Percentiles rank a stretch among this genome's conserved stretches.
Conservation (phyloP, 2,888 invertebrate genomes). For the Chloroclysta siterata region DNA sequence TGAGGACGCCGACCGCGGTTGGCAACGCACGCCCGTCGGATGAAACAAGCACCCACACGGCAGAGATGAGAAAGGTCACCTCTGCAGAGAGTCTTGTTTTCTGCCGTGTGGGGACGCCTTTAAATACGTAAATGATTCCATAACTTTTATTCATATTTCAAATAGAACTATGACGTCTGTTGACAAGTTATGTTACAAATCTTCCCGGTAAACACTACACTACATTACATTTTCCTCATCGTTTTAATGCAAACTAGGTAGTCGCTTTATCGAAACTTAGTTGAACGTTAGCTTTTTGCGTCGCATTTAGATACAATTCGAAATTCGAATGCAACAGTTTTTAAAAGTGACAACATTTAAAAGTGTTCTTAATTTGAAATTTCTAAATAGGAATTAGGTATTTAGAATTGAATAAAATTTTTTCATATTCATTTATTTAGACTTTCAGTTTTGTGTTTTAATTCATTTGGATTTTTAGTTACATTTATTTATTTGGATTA, state of each 20-base stretch:
- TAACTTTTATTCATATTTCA: conserved; percentile 9
- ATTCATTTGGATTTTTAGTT: background rate
- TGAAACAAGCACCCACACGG: too few species aligned
- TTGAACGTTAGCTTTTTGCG: background rate
- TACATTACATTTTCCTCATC: conserved; percentile 13
- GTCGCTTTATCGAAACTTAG: conserved; percentile 4
- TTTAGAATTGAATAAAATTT: background rate
- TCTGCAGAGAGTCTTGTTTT: too few species aligned
- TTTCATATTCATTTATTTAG: background rate
- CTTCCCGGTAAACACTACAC: conserved; percentile 18
- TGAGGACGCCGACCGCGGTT: too few species aligned
- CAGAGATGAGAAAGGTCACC: too few species aligned
- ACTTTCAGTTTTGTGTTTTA: background rate
- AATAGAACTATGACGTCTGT: background rate
- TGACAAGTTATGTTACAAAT: conserved; percentile 18
- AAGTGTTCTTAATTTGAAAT: conserved; percentile 9
- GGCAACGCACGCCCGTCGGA: too few species aligned
- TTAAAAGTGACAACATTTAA: background rate
- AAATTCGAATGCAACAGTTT: background rate
- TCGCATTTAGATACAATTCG: background rate
- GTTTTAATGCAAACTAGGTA: background rate
- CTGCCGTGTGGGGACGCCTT: too few species aligned
- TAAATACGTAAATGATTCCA: background rate
- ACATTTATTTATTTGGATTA: background rate
- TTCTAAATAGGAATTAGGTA: background rate